Evolutionary conservation across 2,888 invertebrate species (phyloP), one percentile per base, ranked within the genome.

Genomic region (Oxyteleia sp.): DNA sequence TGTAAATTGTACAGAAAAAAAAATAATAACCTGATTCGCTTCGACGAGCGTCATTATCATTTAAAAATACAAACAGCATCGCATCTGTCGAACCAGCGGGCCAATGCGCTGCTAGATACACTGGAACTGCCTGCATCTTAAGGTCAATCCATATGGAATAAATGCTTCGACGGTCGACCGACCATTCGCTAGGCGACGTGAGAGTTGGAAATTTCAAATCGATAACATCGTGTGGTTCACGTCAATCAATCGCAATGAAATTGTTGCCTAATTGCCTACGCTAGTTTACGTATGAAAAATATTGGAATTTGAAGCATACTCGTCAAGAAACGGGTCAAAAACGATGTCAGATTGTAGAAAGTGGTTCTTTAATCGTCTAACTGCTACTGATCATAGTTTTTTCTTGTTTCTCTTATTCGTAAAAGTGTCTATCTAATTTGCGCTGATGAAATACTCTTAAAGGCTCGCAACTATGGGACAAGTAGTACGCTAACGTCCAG

Each of bases 201-300:
- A 20, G 13, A 23, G n/a, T 49, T 49, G 23, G 23, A 2, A 11
- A 53, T 53, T 75, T 75, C 7, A 49, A 75, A 68, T 68, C 74
- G 45, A 74, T 63, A 63, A 41, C 41, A 26, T 26, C 11, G 29
- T 16, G 11, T 26, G 15, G 23, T 59, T 20, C 13, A 10, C 47
- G 10, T 45, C 11, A 35, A 53, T 45, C 20, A 45, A 74, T 74
- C 26, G 23, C 53, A 23, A 20, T 57, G 11, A 57, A 59, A 61
- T 23, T 35, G 13, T 26, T 18, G 35, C 11, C 43, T 49, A 66
- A 71, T 57, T 79, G 55, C 47, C n/a, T 20, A 16, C 45, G 47
- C 53, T 29, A 59, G 35, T 61, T 51, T 68, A 47, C 11, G 80
- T 80, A 74, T 80, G 74, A 80, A 80, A 80, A 74, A 74, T 80